Evolutionary conservation across 2,888 invertebrate species (phyloP).

Genomic region (Troglohyphantes excavatus): DNA sequence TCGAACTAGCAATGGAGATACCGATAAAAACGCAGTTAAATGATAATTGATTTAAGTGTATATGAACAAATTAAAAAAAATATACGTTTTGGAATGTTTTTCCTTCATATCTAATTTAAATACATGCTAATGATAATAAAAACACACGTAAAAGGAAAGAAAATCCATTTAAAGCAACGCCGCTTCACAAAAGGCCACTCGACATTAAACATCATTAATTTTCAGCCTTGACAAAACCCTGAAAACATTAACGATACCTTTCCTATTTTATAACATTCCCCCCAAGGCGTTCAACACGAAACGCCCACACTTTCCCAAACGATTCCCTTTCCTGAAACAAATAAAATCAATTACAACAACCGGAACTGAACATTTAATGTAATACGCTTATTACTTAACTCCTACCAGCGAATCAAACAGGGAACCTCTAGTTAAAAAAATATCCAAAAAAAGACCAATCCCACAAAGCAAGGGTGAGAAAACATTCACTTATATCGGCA

Average conservation of each 20-base stretch:
- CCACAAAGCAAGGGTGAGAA: constrained; percentile 36
- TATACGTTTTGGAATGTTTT: too few relatives aligned
- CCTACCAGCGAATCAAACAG: background rate
- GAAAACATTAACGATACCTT: background rate
- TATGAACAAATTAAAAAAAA: too few relatives aligned
- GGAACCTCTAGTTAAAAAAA: background rate
- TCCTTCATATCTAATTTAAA: too few relatives aligned
- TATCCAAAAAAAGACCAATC: constrained; percentile 29
- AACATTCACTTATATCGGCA: constrained; percentile 24
- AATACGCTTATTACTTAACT: constrained; percentile 10
- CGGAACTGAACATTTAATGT: constrained; percentile 9
- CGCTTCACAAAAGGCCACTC: background rate
- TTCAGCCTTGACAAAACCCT: constrained; percentile 4
- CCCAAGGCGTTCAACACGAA: background rate
- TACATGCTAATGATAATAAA: too few relatives aligned
- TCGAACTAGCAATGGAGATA: too few relatives aligned
- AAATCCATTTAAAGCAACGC: too few relatives aligned
- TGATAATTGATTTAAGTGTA: too few relatives aligned
- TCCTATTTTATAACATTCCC: background rate
- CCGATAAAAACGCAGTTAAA: too few relatives aligned
- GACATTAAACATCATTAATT: background rate
- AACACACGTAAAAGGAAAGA: too few relatives aligned
- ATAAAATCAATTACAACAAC: background rate
- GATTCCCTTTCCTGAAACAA: background rate
- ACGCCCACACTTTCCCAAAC: background rate